These are phyloP conservation scores for Piscicola geometra DNA, from an alignment of 2,888 invertebrate species.

Conservation along the genomic window DNA sequence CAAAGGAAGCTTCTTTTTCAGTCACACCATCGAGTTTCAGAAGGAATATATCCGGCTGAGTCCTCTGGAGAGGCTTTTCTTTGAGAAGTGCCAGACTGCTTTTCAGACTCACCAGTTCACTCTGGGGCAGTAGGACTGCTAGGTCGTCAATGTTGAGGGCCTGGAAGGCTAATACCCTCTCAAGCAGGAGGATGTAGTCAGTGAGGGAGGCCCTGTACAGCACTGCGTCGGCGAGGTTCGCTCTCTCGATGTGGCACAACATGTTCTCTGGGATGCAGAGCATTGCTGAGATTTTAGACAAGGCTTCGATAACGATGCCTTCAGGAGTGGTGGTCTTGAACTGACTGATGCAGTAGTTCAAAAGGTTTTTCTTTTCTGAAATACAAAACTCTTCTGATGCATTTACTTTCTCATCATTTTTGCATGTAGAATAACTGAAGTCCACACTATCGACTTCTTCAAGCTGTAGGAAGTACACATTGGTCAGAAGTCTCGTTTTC, in stretches of 20 bases:
- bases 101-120: slow-evolving; percentile 19
- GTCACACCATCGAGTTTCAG: slow-evolving; percentile 13
- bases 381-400: not conserved
- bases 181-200: slow-evolving; percentile 25
- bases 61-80: slow-evolving; percentile 9
- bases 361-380: not conserved
- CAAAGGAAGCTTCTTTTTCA: slow-evolving; percentile 16
- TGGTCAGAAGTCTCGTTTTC: slow-evolving; percentile 23
- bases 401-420: not conserved
- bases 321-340: slow-evolving; percentile 11
- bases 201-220: slow-evolving; percentile 18
- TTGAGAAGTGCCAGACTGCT: slow-evolving; percentile 14
- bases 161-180: slow-evolving; percentile 12
- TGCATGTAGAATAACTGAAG: not conserved
- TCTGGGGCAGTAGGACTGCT: slow-evolving; percentile 21
- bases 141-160: slow-evolving; percentile 23
- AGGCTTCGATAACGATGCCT: slow-evolving; percentile 5
- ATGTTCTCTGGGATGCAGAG: slow-evolving; percentile 30
- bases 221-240: not conserved
- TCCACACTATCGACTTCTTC: slow-evolving; percentile 20
- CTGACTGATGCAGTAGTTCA: slow-evolving; percentile 12
- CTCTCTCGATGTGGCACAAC: not conserved
- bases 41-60: slow-evolving; percentile 18
- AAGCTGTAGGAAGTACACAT: slow-evolving; percentile 28
- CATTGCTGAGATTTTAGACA: slow-evolving; percentile 15